A percentile compares a stretch with the other conserved stretches of the same genome.
Evolutionary conservation across 2,113 vertebrate species (phyloP).

Genomic region (Chionis minor): DNA sequence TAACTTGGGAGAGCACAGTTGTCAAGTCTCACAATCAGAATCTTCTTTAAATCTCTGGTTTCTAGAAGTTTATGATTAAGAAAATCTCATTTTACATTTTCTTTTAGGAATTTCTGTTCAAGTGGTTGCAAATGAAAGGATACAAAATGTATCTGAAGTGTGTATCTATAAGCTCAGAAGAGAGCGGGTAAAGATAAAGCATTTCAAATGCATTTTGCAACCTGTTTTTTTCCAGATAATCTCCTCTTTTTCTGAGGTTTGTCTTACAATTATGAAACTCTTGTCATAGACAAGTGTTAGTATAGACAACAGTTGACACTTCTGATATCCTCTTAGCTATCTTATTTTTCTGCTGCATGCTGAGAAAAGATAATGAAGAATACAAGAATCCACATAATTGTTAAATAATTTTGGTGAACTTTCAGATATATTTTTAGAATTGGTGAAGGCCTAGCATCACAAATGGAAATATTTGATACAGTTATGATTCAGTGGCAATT

Average conservation of each 20-base stretch:
- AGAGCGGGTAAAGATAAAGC: background rate
- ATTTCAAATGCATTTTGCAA: background rate
- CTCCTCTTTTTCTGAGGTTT: background rate
- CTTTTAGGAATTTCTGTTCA: background rate
- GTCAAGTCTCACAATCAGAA: background rate
- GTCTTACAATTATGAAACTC: background rate
- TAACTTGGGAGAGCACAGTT: background rate
- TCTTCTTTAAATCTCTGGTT: background rate
- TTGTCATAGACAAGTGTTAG: background rate
- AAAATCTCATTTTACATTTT: background rate
- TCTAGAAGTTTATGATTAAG: background rate
- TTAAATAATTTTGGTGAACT: background rate
- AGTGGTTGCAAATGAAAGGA: background rate
- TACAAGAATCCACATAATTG: background rate
- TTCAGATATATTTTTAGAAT: background rate
- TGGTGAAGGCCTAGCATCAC: background rate
- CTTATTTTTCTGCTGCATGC: background rate
- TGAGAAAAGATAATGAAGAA: background rate
- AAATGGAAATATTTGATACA: background rate
- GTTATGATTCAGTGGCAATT: background rate
- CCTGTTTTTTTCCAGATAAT: background rate
- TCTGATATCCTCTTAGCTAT: background rate
- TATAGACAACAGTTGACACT: background rate
- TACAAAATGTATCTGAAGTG: background rate
- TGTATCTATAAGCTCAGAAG: background rate